These are phyloP conservation scores for Drosophila littoralis DNA, from an alignment of 1,140 invertebrate species.

Conservation along the genomic window DNA sequence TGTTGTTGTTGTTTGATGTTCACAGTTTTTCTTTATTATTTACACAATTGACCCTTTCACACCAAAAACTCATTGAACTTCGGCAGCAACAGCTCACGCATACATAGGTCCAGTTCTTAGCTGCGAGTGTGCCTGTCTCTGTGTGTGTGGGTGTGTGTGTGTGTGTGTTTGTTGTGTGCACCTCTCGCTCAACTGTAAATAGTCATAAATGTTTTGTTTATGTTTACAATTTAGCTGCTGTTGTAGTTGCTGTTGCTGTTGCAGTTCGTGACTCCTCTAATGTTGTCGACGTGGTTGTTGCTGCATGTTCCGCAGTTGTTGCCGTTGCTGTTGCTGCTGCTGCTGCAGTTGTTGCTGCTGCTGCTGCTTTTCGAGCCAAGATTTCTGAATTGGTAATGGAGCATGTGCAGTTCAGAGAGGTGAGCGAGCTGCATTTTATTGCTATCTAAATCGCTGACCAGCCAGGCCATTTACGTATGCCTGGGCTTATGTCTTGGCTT, in stretches of 20 bases:
- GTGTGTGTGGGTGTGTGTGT: slow-evolving; percentile 6
- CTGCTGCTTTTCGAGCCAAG: slow-evolving; percentile 60
- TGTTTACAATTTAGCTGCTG: slow-evolving; percentile 81
- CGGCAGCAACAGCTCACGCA: slow-evolving; percentile 69
- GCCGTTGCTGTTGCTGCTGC: slow-evolving; percentile 20
- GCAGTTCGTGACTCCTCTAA: slow-evolving; percentile 71
- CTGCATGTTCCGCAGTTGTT: slow-evolving; percentile 37
- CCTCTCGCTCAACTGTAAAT: slow-evolving; percentile 76
- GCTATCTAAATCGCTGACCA: slow-evolving; percentile 77
- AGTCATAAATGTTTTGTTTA: slow-evolving; percentile 83
- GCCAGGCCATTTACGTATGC: slow-evolving; percentile 68
- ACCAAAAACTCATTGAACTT: slow-evolving; percentile 78
- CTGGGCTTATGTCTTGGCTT: slow-evolving; percentile 53
- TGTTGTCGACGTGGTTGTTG: slow-evolving; percentile 80
- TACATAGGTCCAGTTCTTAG: slow-evolving; percentile 30
- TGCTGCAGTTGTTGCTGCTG: slow-evolving; percentile 22
- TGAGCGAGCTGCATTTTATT: slow-evolving; percentile 75
- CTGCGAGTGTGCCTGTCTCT: slow-evolving; percentile 3
- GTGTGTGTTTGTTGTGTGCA: slow-evolving; percentile 38
- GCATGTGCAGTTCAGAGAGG: slow-evolving; percentile 79
- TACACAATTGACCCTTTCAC: slow-evolving; percentile 82
- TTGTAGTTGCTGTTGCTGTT: slow-evolving; percentile 45
- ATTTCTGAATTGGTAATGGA: slow-evolving; percentile 81
- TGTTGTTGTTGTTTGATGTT: slow-evolving; percentile 64
- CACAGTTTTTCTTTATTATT: slow-evolving; percentile 79